Evolutionary conservation across 1,140 invertebrate species (phyloP), one percentile per base, ranked within the genome.

Genomic region (Dinoponera quadriceps): DNA sequence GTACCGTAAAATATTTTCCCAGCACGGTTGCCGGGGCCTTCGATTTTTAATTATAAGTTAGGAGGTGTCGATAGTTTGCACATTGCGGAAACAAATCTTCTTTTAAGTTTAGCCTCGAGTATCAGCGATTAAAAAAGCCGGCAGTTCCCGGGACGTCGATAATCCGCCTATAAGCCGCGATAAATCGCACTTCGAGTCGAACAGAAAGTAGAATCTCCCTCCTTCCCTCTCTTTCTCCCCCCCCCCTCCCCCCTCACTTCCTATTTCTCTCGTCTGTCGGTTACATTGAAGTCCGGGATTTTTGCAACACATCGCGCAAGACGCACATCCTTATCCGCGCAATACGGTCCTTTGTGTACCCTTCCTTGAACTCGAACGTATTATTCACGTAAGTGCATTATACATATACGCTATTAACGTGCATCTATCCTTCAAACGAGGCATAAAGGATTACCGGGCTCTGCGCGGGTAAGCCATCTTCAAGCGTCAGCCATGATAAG

Each of bases 391-490:
- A 78, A 69, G 49, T 78, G 63, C 49, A 78, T 78, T 57, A 78
- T 69, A 80, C 38, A 44, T 80, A 80, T 55, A 69, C 57, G 63
- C 75, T 78, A 69, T 80, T 80, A 80, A 80, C 51, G 75, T 59
- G n/a, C 65, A 71, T 57, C 75, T 78, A 78, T 78, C 63, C 62
- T 54, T 71, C 65, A 71, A 80, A 80, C 75, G 65, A 80, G 65
- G 75, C 75, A 80, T 69, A 69, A 69, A 59, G 75, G 75, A 80
- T 80, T 80, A 80, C 51, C 65, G 75, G n/a, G 75, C 65, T 80
- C 71, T 78, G 25, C 51, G 54, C 27, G 5, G n/a, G 38, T 80
- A 71, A 80, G 75, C 51, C 75, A 57, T 80, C 65, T 80, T 69
- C 75, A 80, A 59, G 51, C 38, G 75, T 69, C 75, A 78, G 63